phyloP scores from a whole-genome alignment of 2,797 vertebrate species.

The Staurois parvus region DNA sequence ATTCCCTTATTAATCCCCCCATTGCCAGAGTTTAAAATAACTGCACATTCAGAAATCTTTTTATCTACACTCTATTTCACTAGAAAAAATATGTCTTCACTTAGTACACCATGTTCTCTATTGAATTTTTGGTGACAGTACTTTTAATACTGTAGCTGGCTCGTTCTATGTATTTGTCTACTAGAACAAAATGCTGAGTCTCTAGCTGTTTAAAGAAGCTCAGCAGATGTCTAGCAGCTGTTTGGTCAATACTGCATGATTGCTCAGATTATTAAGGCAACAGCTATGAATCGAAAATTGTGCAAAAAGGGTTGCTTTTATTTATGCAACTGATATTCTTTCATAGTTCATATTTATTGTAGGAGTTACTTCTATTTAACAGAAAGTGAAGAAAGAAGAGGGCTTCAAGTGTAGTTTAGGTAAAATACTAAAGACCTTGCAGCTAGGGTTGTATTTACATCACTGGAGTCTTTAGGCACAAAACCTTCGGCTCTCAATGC shows the following conservation, averaged over 20 bases:
- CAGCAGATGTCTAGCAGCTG: conserved; percentile 35
- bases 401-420: too few species aligned
- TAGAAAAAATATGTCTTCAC: too few species aligned
- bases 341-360: not conserved
- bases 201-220: conserved; percentile 14
- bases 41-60: too few species aligned
- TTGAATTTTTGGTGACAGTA: not conserved
- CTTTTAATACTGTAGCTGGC: not conserved
- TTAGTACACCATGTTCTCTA: not conserved
- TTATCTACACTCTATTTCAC: too few species aligned
- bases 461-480: too few species aligned
- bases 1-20: too few species aligned
- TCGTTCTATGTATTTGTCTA: not conserved
- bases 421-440: too few species aligned
- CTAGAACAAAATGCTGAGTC: conserved; percentile 9
- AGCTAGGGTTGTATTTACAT: too few species aligned
- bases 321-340: conserved; percentile 3
- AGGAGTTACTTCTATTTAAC: too few species aligned
- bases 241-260: conserved; percentile 32
- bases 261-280: conserved; percentile 9
- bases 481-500: too few species aligned
- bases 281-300: conserved; percentile 4
- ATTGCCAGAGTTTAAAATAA: too few species aligned
- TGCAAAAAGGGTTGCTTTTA: conserved; percentile 8
- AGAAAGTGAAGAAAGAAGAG: too few species aligned